phyloP scores from a whole-genome alignment of 2,888 invertebrate genomes.

The Dione vanillae region DNA sequence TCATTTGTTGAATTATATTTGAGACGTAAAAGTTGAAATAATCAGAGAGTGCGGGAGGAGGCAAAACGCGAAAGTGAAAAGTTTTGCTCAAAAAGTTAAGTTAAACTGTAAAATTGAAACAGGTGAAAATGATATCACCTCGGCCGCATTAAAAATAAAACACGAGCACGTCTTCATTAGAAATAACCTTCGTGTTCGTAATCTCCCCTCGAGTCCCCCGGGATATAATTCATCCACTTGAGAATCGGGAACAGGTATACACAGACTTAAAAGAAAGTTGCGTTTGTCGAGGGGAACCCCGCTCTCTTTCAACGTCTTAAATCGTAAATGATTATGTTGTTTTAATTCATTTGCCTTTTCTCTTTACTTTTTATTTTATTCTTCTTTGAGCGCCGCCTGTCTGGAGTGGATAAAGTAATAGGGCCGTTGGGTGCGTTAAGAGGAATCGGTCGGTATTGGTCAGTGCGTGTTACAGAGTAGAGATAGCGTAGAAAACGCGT shows the following conservation, averaged over 20 bases:
- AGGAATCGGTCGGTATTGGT: slow-evolving; percentile 1
- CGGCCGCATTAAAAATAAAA: slow-evolving; percentile 72
- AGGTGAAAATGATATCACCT: slow-evolving; percentile 75
- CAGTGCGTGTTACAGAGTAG: slow-evolving; percentile 51
- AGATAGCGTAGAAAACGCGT: slow-evolving; percentile 55
- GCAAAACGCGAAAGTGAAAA: slow-evolving; percentile 39
- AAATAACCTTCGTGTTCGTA: slow-evolving; percentile 68
- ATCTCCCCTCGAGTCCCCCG: slow-evolving; percentile 75
- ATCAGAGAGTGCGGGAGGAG: slow-evolving; percentile 18
- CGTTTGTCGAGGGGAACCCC: slow-evolving; percentile 77
- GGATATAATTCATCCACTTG: slow-evolving; percentile 83
- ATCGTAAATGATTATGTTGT: slow-evolving; percentile 83
- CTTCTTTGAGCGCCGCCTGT: slow-evolving; percentile 79
- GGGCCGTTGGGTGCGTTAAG: slow-evolving; percentile 58
- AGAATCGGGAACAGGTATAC: slow-evolving; percentile 80
- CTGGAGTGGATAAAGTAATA: slow-evolving; percentile 71
- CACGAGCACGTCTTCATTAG: slow-evolving; percentile 77
- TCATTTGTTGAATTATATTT: not conserved
- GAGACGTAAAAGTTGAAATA: not conserved
- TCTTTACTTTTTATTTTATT: slow-evolving; percentile 72
- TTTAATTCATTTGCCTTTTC: slow-evolving; percentile 82
- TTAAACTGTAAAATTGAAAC: slow-evolving; percentile 49
- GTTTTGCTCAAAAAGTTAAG: slow-evolving; percentile 45
- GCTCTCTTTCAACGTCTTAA: slow-evolving; percentile 74
- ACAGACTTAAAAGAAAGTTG: slow-evolving; percentile 82